Evolutionary conservation across 2,113 vertebrate genomes (phyloP).

Genomic region (Cyphomyrus discorhynchus): DNA sequence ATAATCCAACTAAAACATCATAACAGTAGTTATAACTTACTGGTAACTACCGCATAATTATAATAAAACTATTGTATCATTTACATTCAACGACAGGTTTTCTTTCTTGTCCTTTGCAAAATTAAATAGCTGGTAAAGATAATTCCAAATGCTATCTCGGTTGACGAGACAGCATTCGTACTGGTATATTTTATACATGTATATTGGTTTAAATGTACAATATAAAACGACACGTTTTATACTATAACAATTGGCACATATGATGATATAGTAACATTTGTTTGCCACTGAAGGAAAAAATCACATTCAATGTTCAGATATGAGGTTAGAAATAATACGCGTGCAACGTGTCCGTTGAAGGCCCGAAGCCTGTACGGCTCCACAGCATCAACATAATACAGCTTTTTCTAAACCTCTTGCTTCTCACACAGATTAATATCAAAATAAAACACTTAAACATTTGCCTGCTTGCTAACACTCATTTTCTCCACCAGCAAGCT

Average conservation of each 20-base stretch:
- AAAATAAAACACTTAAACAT: conserved; percentile 6
- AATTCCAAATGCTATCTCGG: not conserved
- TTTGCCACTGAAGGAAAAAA: conserved; percentile 31
- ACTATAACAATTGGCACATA: conserved; percentile 69
- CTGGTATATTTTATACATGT: conserved; percentile 41
- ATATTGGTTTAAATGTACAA: conserved; percentile 48
- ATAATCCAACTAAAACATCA: not conserved
- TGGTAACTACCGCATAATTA: conserved; percentile 10
- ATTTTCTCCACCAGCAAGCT: not conserved
- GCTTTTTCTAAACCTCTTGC: conserved; percentile 31
- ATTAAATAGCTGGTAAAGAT: not conserved
- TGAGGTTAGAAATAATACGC: conserved; percentile 34
- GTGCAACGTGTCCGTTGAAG: conserved; percentile 33
- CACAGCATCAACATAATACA: not conserved
- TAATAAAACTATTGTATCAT: not conserved
- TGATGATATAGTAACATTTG: conserved; percentile 45
- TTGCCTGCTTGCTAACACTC: not conserved
- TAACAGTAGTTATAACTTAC: not conserved
- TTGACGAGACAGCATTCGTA: conserved; percentile 25
- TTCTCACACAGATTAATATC: conserved; percentile 29
- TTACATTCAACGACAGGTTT: conserved; percentile 5
- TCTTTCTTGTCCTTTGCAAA: not conserved
- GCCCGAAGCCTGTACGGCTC: conserved; percentile 54
- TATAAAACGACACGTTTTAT: conserved; percentile 64
- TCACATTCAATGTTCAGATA: conserved; percentile 49